phyloP scores from a whole-genome alignment of 2,113 vertebrate genomes.

The Seriola quinqueradiata region DNA sequence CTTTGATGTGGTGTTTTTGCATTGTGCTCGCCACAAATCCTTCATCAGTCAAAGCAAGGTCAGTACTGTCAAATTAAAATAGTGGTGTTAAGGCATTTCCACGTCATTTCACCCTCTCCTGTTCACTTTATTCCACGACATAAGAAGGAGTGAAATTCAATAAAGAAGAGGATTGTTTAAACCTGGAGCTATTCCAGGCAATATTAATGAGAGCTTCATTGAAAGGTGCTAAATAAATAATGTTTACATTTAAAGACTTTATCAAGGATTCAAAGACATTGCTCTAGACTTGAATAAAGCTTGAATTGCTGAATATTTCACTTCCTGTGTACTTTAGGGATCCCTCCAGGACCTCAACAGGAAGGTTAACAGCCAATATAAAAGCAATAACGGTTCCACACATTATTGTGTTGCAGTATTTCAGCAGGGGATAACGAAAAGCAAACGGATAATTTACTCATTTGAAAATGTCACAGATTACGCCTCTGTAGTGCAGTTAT shows the following conservation, averaged over 20 bases:
- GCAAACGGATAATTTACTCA: background rate
- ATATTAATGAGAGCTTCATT: background rate
- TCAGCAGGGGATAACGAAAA: background rate
- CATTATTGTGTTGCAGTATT: background rate
- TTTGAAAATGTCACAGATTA: conserved; percentile 14
- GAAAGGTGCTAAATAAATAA: background rate
- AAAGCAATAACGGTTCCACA: background rate
- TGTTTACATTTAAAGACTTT: background rate
- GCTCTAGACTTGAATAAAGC: background rate
- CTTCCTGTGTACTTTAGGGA: background rate
- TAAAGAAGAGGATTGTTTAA: background rate
- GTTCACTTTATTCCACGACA: background rate
- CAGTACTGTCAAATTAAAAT: background rate
- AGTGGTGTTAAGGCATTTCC: background rate
- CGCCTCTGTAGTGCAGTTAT: background rate
- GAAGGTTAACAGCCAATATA: background rate
- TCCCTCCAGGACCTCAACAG: background rate
- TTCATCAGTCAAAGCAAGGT: background rate
- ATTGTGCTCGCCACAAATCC: background rate
- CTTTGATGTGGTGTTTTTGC: background rate
- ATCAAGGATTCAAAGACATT: background rate
- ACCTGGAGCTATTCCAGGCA: too few species aligned
- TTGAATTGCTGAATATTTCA: conserved; percentile 15
- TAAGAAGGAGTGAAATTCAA: background rate
- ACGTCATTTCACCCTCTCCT: background rate